These are phyloP conservation scores for Caenorhabditis macrosperma DNA, from an alignment of 2,888 invertebrate genomes.

Conservation along the genomic window DNA sequence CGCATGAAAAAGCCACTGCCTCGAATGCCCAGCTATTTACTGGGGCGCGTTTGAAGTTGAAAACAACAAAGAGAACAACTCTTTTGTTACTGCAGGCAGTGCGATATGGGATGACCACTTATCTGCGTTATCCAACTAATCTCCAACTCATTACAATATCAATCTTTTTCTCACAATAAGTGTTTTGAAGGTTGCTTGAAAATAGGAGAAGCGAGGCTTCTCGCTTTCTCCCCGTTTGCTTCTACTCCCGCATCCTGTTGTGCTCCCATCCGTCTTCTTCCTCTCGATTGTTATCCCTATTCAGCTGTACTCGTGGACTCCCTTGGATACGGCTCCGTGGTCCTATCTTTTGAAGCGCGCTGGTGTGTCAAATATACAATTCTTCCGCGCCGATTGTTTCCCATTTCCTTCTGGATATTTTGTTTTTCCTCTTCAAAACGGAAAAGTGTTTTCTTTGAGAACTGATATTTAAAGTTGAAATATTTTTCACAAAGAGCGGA, in stretches of 20 bases:
- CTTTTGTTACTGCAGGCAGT: not conserved
- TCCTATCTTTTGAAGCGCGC: not conserved
- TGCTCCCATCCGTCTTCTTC: constrained; percentile 3
- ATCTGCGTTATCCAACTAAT: not conserved
- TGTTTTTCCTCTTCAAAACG: not conserved
- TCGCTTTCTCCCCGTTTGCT: not conserved
- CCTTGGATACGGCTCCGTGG: constrained; percentile 50
- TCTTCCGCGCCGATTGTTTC: not conserved
- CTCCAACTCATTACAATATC: constrained; percentile 33
- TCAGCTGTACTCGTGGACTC: constrained; percentile 6
- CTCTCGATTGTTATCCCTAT: constrained; percentile 31
- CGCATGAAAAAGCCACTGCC: too few relatives aligned
- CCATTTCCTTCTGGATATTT: not conserved
- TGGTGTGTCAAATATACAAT: not conserved
- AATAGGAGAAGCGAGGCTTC: constrained; percentile 8
- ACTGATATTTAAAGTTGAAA: not conserved
- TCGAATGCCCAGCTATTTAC: too few relatives aligned
- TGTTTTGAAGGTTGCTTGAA: not conserved
- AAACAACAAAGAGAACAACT: not conserved
- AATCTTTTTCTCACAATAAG: constrained; percentile 22
- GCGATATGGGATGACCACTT: not conserved
- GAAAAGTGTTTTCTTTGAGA: not conserved
- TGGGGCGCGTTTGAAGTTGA: constrained; percentile 1
- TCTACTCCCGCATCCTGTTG: not conserved
- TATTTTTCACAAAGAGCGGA: not conserved